Conservation (phyloP, 2,113 vertebrate genomes). For the Sitta europaea region DNA sequence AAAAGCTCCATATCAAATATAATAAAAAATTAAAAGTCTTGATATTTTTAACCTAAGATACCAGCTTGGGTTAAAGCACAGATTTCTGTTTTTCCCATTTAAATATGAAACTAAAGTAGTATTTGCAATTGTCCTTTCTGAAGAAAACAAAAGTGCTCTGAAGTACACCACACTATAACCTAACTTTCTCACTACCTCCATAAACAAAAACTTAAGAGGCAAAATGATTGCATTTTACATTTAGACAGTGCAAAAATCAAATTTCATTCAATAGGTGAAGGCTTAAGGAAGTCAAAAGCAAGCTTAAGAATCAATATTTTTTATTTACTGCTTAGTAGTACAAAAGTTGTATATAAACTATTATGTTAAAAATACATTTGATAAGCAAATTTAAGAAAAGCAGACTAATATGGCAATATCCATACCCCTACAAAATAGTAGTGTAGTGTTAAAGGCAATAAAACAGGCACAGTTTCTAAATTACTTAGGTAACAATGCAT, state of each 20-base stretch:
- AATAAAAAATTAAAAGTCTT: background rate
- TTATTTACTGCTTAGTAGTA: constrained; percentile 74
- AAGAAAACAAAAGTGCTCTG: background rate
- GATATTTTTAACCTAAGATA: background rate
- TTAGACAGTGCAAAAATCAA: background rate
- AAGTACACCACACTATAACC: background rate
- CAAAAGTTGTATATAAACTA: constrained; percentile 73
- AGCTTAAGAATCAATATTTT: constrained; percentile 23
- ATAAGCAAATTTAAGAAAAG: constrained; percentile 53
- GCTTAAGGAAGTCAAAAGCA: background rate
- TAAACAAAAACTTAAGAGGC: background rate
- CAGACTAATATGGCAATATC: background rate
- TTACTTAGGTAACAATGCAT: background rate
- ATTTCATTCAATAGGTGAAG: background rate
- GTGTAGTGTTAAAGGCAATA: constrained; percentile 53
- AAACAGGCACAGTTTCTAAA: background rate
- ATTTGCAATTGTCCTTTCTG: background rate
- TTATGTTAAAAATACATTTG: constrained; percentile 74
- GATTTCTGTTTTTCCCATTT: background rate
- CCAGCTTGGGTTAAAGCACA: background rate
- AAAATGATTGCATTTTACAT: background rate
- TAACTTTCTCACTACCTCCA: background rate
- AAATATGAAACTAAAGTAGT: background rate
- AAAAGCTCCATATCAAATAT: background rate
- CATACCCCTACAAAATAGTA: background rate